These are phyloP conservation scores for Dicyrtomina minuta DNA, from an alignment of 2,888 invertebrate genomes.

Conservation along the genomic window DNA sequence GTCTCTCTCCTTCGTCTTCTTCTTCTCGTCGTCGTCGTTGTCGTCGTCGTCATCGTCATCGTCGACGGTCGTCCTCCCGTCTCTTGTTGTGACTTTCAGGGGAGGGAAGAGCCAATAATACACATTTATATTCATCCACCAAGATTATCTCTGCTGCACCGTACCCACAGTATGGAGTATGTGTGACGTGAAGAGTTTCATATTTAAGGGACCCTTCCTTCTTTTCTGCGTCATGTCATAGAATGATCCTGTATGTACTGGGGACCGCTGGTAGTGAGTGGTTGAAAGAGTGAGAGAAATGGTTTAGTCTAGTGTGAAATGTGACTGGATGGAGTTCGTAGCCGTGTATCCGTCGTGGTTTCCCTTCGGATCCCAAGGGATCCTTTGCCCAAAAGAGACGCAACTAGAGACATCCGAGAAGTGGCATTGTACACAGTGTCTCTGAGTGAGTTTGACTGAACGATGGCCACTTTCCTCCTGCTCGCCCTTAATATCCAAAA, in stretches of 20 bases:
- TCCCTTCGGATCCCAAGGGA: constrained; percentile 36
- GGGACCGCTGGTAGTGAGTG: no score
- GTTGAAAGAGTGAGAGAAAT: constrained; percentile 8
- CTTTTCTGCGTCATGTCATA: no score
- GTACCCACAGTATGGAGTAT: not conserved
- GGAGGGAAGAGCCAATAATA: constrained; percentile 31
- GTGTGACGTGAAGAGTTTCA: not conserved
- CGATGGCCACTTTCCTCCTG: constrained; percentile 39
- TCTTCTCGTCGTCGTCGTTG: not conserved
- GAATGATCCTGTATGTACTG: no score
- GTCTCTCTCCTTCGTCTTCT: not conserved
- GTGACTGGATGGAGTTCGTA: constrained; percentile 37
- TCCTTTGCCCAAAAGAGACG: constrained; percentile 18
- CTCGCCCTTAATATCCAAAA: not conserved
- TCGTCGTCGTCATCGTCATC: no score
- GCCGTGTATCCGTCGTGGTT: constrained; percentile 40
- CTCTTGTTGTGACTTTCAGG: constrained; percentile 30
- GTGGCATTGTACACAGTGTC: no score
- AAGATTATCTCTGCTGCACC: not conserved
- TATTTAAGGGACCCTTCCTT: no score
- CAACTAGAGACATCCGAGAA: not conserved
- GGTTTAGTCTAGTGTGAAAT: constrained; percentile 40
- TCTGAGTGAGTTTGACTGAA: no score
- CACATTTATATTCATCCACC: no score
- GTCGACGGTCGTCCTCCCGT: no score